phyloP scores from a whole-genome alignment of 2,888 invertebrate genomes.

The Amiota minor region DNA sequence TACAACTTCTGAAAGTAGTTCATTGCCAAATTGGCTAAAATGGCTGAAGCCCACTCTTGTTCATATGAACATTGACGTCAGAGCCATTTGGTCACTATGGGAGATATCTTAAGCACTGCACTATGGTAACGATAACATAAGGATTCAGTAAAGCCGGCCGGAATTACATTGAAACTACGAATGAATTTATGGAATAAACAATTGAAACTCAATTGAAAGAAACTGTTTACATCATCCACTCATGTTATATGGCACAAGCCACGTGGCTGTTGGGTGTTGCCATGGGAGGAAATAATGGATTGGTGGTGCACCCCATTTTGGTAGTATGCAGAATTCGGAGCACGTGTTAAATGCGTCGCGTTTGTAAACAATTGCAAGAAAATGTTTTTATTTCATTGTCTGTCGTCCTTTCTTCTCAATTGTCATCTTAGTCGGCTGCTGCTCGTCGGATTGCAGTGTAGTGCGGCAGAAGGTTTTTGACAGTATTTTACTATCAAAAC shows the following conservation, averaged over 20 bases:
- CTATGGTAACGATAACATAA: too few species aligned
- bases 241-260: too few species aligned
- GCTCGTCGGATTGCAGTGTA: not conserved
- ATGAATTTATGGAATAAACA: too few species aligned
- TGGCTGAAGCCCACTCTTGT: too few species aligned
- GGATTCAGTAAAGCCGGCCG: not conserved
- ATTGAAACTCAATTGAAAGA: not conserved
- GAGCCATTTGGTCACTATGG: too few species aligned
- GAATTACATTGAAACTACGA: too few species aligned
- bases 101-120: too few species aligned
- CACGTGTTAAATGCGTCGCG: not conserved
- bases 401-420: too few species aligned
- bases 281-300: too few species aligned
- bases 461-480: not conserved
- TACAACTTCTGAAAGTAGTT: constrained; percentile 7
- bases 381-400: not conserved
- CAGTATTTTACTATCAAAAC: constrained; percentile 27
- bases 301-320: not conserved
- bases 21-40: not conserved
- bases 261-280: too few species aligned
- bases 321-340: not conserved
- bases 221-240: not conserved
- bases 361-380: constrained; percentile 18
- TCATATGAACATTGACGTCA: too few species aligned
- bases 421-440: not conserved